Evolutionary conservation across 1,140 invertebrate genomes (phyloP), one percentile per base, ranked within the genome.

Genomic region (Melanaphis sacchari): DNA sequence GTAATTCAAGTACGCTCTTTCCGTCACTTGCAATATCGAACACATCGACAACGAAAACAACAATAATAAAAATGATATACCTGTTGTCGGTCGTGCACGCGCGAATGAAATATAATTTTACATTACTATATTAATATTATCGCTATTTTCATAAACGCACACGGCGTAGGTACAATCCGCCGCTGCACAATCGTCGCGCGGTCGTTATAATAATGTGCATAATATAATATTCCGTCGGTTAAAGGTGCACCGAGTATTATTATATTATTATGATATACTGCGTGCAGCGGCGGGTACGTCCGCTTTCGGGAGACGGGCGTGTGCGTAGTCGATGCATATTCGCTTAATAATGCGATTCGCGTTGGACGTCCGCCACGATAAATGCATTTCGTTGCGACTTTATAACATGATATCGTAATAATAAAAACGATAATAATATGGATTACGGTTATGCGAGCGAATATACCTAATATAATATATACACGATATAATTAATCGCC

Each of bases 381-480:
- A 82, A 40, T 26, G 38, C 38, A 36, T 36, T 38, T 82, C 81
- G 81, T 82, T 82, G 22, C 26, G 82, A 41, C 59, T 76, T n/a
- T n/a, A 76, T 76, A 76, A 76, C 36, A 76, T n/a, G n/a, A n/a
- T 76, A 76, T 41, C 18, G 82, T 85, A 85, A 43, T 85, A 85
- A 85, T 85, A 40, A 40, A 40, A 85, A 66, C n/a, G 31, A 66
- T 66, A 66, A 66, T 76, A 76, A 76, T n/a, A 76, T n/a, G 59
- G 59, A 76, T 76, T n/a, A 76, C 59, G 59, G 59, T 76, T n/a
- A 21, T n/a, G 59, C n/a, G 4, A 21, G 59, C 59, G 31, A 76
- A 85, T 84, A 40, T 85, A n/a, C n/a, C n/a, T n/a, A 82, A 40
- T 40, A 24, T 40, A 81, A 38, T 82, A 38, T 9, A 7, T 40